Base-by-base conservation (phyloP, 2,113 vertebrate species). In the Dicerorhinus sumatrensis region DNA sequence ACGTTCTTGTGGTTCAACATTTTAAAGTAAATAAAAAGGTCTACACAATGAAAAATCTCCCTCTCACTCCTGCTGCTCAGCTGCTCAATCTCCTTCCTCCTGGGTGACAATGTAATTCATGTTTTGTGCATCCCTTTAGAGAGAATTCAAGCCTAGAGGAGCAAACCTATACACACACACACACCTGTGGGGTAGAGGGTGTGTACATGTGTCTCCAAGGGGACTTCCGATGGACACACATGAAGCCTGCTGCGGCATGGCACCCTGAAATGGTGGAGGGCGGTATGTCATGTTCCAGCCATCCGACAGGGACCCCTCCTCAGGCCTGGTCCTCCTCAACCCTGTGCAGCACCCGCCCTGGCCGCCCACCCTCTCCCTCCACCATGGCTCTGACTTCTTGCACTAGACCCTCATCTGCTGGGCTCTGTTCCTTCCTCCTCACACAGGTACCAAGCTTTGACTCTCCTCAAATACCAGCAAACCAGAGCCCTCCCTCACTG, bases 351-450 rank as follows among this genome's bases (percentile, higher is more conserved):
- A n/a, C 17, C 4, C 5, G 48, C 17, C 31, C 73, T 23, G 73
- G 0, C 2, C 2, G 0, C 76, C 12, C 23, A 4, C 73, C 16
- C 23, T 33, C 42, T 21, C 29, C 79, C 29, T 51, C 84, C 31
- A 7, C 46, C 23, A 5, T 0, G 0, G 36, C 36, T 16, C 46
- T 42, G 16, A 12, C 17, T 13, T 60, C 16, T 62, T 6, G 7
- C 8, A 11, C 25, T 8, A 16, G 23, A 20, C 14, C 33, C 36
- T 72, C 51, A 9, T 7, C 39, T 14, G 2, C 36, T 33, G 69
- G 54, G 29, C 21, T n/a, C 29, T 33, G 21, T 0, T 31, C 33
- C 75, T 31, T 48, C 17, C 54, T 65, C 65, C 3, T 51, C 80
- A n/a, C 8, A 46, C 16, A 16, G 58, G 18, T 13, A n/a, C 10